These are phyloP conservation scores for Crenuchus spilurus DNA, from an alignment of 2,797 vertebrate genomes.

Conservation along the genomic window DNA sequence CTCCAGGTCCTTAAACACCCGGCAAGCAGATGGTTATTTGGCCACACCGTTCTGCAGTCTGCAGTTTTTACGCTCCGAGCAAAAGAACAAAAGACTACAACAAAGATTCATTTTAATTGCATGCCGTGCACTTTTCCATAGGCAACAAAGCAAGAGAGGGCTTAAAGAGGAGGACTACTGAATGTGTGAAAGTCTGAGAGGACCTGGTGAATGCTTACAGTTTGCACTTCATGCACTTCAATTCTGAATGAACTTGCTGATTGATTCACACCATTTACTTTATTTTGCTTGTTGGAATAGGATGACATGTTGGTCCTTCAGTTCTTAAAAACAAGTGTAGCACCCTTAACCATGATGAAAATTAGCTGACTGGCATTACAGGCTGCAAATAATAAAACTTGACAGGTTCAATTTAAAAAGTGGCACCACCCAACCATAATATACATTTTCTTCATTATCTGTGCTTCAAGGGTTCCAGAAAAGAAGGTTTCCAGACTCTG, in stretches of 20 bases:
- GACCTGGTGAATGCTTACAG: too few relatives aligned
- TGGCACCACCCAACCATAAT: not conserved
- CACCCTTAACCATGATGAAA: not conserved
- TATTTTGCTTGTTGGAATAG: not conserved
- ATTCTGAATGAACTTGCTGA: not conserved
- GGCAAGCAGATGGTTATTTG: slow-evolving; percentile 78
- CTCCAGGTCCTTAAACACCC: slow-evolving; percentile 72
- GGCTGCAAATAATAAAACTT: not conserved
- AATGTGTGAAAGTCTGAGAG: too few relatives aligned
- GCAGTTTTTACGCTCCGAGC: slow-evolving; percentile 39
- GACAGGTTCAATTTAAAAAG: slow-evolving; percentile 15
- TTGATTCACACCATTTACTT: not conserved
- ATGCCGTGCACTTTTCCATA: slow-evolving; percentile 36
- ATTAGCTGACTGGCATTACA: not conserved
- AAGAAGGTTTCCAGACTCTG: not conserved
- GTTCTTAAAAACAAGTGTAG: not conserved
- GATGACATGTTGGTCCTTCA: not conserved
- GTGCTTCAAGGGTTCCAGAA: slow-evolving; percentile 9
- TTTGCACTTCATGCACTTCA: not conserved
- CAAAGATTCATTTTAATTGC: slow-evolving; percentile 48
- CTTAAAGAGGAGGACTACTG: not conserved
- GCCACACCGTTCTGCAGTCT: slow-evolving; percentile 60
- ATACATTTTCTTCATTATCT: slow-evolving; percentile 7
- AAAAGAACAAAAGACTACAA: slow-evolving; percentile 42
- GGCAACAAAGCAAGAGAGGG: too few relatives aligned